A percentile compares a stretch with the other conserved stretches of the same genome.
Conservation (phyloP, 92 coral and sea anemone species). For the Metridium senile region DNA sequence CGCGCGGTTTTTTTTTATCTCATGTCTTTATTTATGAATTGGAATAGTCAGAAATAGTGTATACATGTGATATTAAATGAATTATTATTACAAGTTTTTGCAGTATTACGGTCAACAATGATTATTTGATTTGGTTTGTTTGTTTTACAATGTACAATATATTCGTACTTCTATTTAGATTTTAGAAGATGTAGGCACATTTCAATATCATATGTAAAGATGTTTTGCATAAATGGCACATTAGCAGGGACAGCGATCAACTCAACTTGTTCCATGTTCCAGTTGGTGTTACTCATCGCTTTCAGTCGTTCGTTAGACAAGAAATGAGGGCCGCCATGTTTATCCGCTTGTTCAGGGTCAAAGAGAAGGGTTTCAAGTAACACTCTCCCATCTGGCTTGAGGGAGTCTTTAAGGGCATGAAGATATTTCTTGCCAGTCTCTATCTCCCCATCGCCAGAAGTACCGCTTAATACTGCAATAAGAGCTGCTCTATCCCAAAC, state of each 20-base stretch:
- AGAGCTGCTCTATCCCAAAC: conserved; percentile 65
- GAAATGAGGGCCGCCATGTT: conserved; percentile 14
- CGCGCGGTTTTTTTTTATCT: too few species aligned
- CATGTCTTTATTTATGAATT: too few species aligned
- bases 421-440: conserved; percentile 36
- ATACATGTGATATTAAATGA: too few species aligned
- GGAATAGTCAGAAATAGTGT: too few species aligned
- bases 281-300: conserved; percentile 8
- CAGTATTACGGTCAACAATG: neutral
- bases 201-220: neutral
- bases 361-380: conserved; percentile 45
- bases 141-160: neutral
- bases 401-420: conserved; percentile 28
- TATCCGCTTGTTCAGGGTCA: conserved; percentile 23
- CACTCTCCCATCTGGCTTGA: conserved; percentile 32
- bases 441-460: conserved; percentile 21
- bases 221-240: neutral
- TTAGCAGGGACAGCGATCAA: neutral
- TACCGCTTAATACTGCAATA: conserved; percentile 24
- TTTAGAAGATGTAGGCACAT: conserved; percentile 3
- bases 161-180: neutral
- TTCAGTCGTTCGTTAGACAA: conserved; percentile 19
- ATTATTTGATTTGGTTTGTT: neutral
- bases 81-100: too few species aligned
- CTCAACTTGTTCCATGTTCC: conserved; percentile 1